A percentile compares a stretch with the other conserved stretches of the same genome.
Conservation (phyloP, 1,140 invertebrate genomes). For the Bombus fervidus region DNA sequence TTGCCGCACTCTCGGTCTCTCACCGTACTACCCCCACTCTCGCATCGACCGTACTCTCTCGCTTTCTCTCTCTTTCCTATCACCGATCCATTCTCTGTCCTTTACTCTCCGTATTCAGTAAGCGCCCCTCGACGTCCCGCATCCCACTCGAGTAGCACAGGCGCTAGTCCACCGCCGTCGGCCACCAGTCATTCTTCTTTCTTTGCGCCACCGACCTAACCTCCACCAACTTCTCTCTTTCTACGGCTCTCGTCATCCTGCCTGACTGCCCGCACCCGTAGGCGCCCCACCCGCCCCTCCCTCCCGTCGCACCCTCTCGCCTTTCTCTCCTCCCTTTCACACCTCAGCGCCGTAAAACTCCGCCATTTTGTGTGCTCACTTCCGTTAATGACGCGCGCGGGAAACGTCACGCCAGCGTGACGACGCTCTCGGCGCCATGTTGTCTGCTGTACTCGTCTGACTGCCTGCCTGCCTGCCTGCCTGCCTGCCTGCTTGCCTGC, state of each 20-base stretch:
- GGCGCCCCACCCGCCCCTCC: conserved; percentile 27
- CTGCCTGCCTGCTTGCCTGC: conserved; percentile 53
- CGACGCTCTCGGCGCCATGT: conserved; percentile 80
- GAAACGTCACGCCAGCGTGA: conserved; percentile 77
- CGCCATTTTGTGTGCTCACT: conserved; percentile 80
- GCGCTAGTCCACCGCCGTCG: conserved; percentile 63
- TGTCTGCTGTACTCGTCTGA: conserved; percentile 78
- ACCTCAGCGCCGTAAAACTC: conserved; percentile 75
- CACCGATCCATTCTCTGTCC: conserved; percentile 21
- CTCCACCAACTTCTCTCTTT: conserved; percentile 51
- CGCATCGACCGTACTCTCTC: conserved; percentile 19
- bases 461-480: conserved; percentile 75
- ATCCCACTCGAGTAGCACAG: conserved; percentile 50
- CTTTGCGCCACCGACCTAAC: conserved; percentile 67
- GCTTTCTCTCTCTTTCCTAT: neutral
- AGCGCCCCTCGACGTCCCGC: conserved; percentile 49
- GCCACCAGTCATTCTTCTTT: conserved; percentile 72
- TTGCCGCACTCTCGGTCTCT: conserved; percentile 32
- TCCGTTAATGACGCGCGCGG: conserved; percentile 79
- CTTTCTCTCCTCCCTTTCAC: conserved; percentile 74
- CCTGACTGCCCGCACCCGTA: conserved; percentile 56
- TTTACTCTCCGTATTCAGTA: conserved; percentile 35
- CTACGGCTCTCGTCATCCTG: conserved; percentile 55
- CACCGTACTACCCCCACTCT: conserved; percentile 27
- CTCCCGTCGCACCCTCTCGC: conserved; percentile 20